These are phyloP conservation scores for Ranitomeya variabilis DNA, from an alignment of 2,113 vertebrate species.

Conservation along the genomic window DNA sequence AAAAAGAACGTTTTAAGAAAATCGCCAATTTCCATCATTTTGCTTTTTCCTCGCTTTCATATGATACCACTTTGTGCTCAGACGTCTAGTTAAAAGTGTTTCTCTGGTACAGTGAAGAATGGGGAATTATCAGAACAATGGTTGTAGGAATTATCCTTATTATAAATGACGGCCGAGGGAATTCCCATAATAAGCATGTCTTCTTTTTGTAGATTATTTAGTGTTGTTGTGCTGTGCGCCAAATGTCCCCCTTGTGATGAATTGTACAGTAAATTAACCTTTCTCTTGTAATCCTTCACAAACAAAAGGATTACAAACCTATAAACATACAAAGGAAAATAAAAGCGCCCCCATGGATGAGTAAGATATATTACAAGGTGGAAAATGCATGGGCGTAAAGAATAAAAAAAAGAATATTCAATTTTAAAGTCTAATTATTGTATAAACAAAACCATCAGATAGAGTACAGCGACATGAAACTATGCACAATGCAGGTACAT, in stretches of 20 bases:
- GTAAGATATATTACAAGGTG: neutral
- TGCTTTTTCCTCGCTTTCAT: neutral
- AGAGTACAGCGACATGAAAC: neutral
- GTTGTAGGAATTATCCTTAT: constrained; percentile 38
- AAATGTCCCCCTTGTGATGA: constrained; percentile 27
- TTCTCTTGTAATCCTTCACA: constrained; percentile 47
- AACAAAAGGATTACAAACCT: constrained; percentile 48
- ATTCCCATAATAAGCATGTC: constrained; percentile 50
- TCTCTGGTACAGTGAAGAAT: constrained; percentile 8
- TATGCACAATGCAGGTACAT: neutral
- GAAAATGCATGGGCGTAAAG: neutral
- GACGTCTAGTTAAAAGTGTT: neutral
- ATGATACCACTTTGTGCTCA: neutral
- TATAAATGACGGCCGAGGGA: constrained; percentile 26
- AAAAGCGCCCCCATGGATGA: neutral
- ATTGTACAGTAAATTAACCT: constrained; percentile 52
- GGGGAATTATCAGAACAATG: constrained; percentile 35
- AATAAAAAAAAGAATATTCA: neutral
- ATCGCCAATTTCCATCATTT: neutral
- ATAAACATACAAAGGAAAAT: neutral
- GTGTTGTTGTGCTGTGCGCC: constrained; percentile 11
- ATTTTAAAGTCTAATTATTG: no score
- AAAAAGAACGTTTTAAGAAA: no score
- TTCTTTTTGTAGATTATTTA: constrained; percentile 48
- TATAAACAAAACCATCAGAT: neutral